A percentile compares a stretch with the other conserved stretches of the same genome.
These are phyloP conservation scores for Diplogasteroides magnus DNA, from an alignment of 1,140 invertebrate species.

Conservation along the genomic window DNA sequence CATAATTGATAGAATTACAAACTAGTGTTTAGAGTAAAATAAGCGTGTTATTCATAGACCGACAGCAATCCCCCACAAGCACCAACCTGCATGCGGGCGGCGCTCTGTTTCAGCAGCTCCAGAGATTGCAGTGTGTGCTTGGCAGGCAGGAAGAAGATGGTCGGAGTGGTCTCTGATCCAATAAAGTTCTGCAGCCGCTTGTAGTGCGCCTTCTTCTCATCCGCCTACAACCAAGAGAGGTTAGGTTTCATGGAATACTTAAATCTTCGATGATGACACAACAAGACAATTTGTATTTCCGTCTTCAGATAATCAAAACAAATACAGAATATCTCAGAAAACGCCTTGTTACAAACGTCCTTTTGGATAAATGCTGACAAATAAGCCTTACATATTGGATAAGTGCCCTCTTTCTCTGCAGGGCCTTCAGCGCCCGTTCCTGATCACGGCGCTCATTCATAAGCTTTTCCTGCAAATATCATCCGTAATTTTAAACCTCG, in stretches of 20 bases:
- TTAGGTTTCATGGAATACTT: no score
- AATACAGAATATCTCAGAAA: neutral
- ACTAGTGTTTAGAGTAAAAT: no score
- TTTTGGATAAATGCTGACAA: neutral
- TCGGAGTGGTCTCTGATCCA: conserved; percentile 6
- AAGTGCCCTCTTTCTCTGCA: conserved; percentile 10
- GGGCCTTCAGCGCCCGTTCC: conserved; percentile 1
- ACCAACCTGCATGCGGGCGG: neutral
- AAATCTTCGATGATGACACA: no score
- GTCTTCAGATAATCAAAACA: no score
- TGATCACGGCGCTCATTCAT: conserved; percentile 11
- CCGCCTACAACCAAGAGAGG: conserved; percentile 6
- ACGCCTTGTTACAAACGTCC: neutral
- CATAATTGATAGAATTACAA: no score
- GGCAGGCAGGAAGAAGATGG: conserved; percentile 18
- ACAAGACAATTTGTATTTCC: no score
- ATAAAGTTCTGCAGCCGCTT: conserved; percentile 10
- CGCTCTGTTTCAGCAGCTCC: conserved; percentile 10
- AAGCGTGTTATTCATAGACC: no score
- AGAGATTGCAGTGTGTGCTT: conserved; percentile 14
- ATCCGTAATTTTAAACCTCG: neutral
- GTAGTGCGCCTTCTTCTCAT: conserved; percentile 13
- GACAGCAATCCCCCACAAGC: no score
- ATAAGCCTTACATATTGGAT: conserved; percentile 13
- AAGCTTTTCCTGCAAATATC: conserved; percentile 3